phyloP scores from a whole-genome alignment of 2,113 vertebrate genomes.

The Thermophis baileyi region DNA sequence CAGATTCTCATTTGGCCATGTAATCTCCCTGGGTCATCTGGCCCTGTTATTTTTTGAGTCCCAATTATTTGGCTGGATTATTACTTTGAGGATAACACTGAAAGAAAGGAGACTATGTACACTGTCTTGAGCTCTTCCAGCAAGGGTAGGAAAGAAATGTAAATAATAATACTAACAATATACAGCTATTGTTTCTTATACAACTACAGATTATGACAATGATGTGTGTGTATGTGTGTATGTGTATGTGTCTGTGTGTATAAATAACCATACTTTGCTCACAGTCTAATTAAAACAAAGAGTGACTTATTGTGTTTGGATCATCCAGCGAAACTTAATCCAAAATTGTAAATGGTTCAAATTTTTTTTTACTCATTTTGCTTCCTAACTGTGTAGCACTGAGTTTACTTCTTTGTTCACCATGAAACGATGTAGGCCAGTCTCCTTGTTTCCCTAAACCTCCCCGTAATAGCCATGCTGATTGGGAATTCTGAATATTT shows the following conservation, averaged over 20 bases:
- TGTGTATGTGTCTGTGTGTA: background rate
- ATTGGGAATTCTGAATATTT: background rate
- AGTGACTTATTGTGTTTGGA: background rate
- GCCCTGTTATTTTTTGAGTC: background rate
- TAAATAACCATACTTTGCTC: background rate
- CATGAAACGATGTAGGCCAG: background rate
- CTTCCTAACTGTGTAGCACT: background rate
- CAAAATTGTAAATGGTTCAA: background rate
- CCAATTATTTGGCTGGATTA: background rate
- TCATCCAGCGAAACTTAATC: background rate
- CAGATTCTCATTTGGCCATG: background rate
- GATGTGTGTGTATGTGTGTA: background rate
- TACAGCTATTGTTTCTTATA: background rate
- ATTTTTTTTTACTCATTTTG: background rate
- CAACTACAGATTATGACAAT: background rate
- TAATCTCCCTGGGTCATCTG: background rate
- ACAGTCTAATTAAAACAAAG: background rate
- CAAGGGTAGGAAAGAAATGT: background rate
- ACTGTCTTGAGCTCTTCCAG: background rate
- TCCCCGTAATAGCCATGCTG: background rate
- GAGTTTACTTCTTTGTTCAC: background rate
- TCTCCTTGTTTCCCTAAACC: background rate
- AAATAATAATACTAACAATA: background rate
- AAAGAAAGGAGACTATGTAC: background rate
- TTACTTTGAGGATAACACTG: background rate